Evolutionary conservation across 1,140 invertebrate genomes (phyloP), one percentile per base, ranked within the genome.

Genomic region (Nasonia giraulti): DNA sequence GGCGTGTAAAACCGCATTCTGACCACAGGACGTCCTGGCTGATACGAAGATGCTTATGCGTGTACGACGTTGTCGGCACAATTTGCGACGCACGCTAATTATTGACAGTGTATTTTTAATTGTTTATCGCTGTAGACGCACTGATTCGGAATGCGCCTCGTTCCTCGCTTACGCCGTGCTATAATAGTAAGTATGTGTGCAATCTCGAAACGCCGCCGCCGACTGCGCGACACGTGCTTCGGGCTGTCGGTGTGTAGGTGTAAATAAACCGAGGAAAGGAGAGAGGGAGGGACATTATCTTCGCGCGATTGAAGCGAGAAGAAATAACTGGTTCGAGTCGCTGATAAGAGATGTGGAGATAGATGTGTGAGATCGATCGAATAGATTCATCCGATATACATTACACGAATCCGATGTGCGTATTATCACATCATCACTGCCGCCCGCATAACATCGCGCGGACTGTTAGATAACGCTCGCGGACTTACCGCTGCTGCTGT

Each of bases 1-100:
- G 79, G 85, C 79, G 84, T 82, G 88, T 69, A 85, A 83, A 83
- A 91, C 87, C 89, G 84, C 88, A 88, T 82, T 84, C 31, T 85
- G 66, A 91, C 90, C 90, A 91, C 88, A 91, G 90, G 90, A 91
- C 87, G 87, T 91, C 90, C 90, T 91, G 90, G 87, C 62, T 62
- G 90, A 91, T 91, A 91, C 84, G 86, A 86, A 74, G 85, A 86
- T 83, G 77, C 85, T 80, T 74, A 80, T 10, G 33, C 5, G 33
- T 37, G 10, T 44, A 44, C 40, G 40, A 44, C 40, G 40, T 44
- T 73, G 7, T 1, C 37, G 20, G 55, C 23, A 27, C 27, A 14
- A 40, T 62, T 84, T 4, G 31, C 73, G 23, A 62, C 40, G 37
- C 31, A 6, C 7, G 40, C 83, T 81, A 85, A 85, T 85, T 85